Evolutionary conservation across 1,140 invertebrate genomes (phyloP).

Genomic region (Papilio polyxenes): DNA sequence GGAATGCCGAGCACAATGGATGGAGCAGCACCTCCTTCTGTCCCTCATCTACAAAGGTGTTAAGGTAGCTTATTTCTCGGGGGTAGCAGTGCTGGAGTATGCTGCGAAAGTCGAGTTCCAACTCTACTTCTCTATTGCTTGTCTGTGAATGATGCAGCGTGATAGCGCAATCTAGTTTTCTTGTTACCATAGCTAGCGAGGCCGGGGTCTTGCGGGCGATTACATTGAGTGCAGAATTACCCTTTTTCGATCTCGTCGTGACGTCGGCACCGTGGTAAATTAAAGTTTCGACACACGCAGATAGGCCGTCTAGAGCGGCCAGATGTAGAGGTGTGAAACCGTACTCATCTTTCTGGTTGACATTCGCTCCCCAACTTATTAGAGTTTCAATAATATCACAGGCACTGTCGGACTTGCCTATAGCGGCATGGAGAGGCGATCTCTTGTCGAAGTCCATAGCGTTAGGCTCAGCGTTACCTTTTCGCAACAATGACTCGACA

Average conservation of each 20-base stretch:
- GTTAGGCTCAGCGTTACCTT: conserved; percentile 87
- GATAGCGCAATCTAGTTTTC: conserved; percentile 89
- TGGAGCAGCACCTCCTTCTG: conserved; percentile 91
- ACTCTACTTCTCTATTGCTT: conserved; percentile 88
- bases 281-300: conserved; percentile 90
- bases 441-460: conserved; percentile 88
- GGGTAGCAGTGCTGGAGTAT: conserved; percentile 89
- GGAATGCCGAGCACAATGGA: conserved; percentile 90
- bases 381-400: conserved; percentile 88
- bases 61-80: conserved; percentile 89
- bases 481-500: conserved; percentile 86
- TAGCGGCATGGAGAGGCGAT: conserved; percentile 88
- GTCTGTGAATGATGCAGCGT: conserved; percentile 88
- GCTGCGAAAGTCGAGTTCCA: conserved; percentile 90
- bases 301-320: conserved; percentile 91
- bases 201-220: conserved; percentile 91
- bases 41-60: conserved; percentile 90
- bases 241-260: conserved; percentile 90
- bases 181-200: conserved; percentile 87
- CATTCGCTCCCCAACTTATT: conserved; percentile 89
- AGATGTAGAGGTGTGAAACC: conserved; percentile 94
- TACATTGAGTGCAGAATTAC: conserved; percentile 89
- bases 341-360: conserved; percentile 92
- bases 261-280: conserved; percentile 92
- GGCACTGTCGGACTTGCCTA: conserved; percentile 87